Evolutionary conservation across 1,140 invertebrate species (phyloP).

Genomic region (Drosophila orena): DNA sequence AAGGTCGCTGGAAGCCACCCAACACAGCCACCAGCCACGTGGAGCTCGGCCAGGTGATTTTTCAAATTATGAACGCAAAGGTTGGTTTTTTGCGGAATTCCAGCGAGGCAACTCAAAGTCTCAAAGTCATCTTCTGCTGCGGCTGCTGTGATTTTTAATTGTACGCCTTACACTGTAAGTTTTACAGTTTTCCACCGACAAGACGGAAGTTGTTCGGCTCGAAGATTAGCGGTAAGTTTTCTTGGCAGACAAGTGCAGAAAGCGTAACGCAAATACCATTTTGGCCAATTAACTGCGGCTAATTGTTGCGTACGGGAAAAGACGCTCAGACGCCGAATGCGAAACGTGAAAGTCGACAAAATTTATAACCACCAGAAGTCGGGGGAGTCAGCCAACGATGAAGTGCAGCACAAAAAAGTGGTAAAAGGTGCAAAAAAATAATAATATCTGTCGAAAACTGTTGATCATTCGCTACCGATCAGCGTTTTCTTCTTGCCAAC

Average conservation of each 20-base stretch:
- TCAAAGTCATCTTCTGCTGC: slow-evolving; percentile 34
- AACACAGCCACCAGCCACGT: slow-evolving; percentile 1
- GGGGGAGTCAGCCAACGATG: slow-evolving; percentile 31
- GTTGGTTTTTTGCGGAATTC: slow-evolving; percentile 39
- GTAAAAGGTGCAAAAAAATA: background rate
- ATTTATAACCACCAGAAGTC: slow-evolving; percentile 27
- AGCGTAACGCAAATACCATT: slow-evolving; percentile 73
- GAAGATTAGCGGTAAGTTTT: slow-evolving; percentile 55
- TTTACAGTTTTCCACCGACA: slow-evolving; percentile 58
- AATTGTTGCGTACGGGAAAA: slow-evolving; percentile 65
- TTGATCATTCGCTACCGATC: slow-evolving; percentile 52
- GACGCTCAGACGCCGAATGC: slow-evolving; percentile 44
- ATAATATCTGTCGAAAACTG: slow-evolving; percentile 16
- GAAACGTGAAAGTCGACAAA: slow-evolving; percentile 77
- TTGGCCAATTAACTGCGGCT: slow-evolving; percentile 80
- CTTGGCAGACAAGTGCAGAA: slow-evolving; percentile 66
- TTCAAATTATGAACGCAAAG: slow-evolving; percentile 61
- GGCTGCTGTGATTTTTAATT: slow-evolving; percentile 61
- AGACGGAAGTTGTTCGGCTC: slow-evolving; percentile 61
- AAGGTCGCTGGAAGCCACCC: slow-evolving; percentile 40
- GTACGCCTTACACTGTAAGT: slow-evolving; percentile 56
- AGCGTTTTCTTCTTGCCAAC: slow-evolving; percentile 52
- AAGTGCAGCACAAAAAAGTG: slow-evolving; percentile 14
- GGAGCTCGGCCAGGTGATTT: slow-evolving; percentile 58
- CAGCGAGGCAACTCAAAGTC: slow-evolving; percentile 29